phyloP scores from a whole-genome alignment of 2,888 invertebrate species.

The Calliphora vomitoria region DNA sequence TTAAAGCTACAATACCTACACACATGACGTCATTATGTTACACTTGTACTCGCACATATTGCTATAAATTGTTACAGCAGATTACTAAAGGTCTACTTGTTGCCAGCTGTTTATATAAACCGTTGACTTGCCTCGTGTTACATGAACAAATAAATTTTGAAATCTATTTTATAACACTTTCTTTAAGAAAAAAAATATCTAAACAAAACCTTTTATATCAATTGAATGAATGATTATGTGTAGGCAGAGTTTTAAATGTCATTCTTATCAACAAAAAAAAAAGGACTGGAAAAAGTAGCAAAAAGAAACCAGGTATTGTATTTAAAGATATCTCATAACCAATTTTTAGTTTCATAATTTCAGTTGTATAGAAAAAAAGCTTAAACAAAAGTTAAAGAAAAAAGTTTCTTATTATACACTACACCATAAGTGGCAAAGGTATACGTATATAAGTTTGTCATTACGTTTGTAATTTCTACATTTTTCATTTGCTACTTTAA shows the following conservation, averaged over 20 bases:
- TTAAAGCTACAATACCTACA: too few relatives aligned
- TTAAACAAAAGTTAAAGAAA: neutral
- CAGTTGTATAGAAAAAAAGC: neutral
- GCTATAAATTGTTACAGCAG: too few relatives aligned
- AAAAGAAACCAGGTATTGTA: neutral
- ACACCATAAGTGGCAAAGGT: too few relatives aligned
- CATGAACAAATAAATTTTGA: neutral
- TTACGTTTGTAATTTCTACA: too few relatives aligned
- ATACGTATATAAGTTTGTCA: too few relatives aligned
- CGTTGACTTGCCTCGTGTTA: neutral
- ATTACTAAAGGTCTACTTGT: neutral
- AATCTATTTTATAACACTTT: neutral
- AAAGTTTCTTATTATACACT: neutral
- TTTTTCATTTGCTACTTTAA: too few relatives aligned
- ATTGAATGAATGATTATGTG: neutral
- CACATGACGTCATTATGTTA: too few relatives aligned
- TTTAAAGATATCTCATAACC: slow-evolving; percentile 34
- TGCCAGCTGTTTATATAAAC: slow-evolving; percentile 19
- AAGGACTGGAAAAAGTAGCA: neutral
- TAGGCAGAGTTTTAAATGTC: slow-evolving; percentile 31
- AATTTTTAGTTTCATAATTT: slow-evolving; percentile 38
- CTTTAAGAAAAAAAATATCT: neutral
- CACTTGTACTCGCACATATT: too few relatives aligned
- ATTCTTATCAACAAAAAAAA: neutral
- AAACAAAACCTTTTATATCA: too few relatives aligned